Base-by-base conservation (phyloP, 2,113 vertebrate species). In the Gnathonemus echidnorhynchus region DNA sequence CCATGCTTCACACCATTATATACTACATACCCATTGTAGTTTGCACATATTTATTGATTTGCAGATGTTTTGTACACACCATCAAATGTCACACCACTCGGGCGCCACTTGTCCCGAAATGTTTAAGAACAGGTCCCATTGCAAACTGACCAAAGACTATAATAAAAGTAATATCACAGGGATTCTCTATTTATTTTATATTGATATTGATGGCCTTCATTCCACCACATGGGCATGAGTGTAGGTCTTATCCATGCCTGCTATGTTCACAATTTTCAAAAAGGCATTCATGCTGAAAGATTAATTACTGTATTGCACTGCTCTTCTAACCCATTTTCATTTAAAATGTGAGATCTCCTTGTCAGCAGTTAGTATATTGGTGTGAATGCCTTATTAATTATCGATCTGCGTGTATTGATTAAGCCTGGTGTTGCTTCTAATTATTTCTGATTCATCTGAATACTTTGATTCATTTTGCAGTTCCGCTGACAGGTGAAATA, bases 311-410 rank as follows among this genome's bases (percentile, higher is more conserved):
- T 52, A 24, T 49, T 35, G 45, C 39, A 27, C 66, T 66, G 77
- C 66, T 52, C 88, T 48, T 52, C 49, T 89, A 46, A 46, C 42
- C 74, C 48, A 80, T 50, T 21, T 24, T 89, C 70, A 89, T 70
- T 77, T 80, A 80, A 80, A 89, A 80, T 89, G 88, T 83, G 66
- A 48, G 88, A 89, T 83, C 46, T 83, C 48, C 31, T 66, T 83
- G 46, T 89, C 70, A 89, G 88, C 88, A 83, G 66, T 83, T 89
- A 89, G 88, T 89, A 80, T 89, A 83, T 89, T n/a, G 88, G 88
- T 89, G 88, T 80, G 88, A 35, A 45, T 80, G 48, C 46, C 88
- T 70, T 89, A 89, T 89, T 89, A 70, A 89, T 80, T 83, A 89
- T 89, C 77, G 15, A 80, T 89, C 77, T 89, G 66, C 45, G 10